A percentile compares a stretch with the other conserved stretches of the same genome.
These are phyloP conservation scores for Drosophila tani DNA, from an alignment of 1,140 invertebrate species.

Conservation along the genomic window DNA sequence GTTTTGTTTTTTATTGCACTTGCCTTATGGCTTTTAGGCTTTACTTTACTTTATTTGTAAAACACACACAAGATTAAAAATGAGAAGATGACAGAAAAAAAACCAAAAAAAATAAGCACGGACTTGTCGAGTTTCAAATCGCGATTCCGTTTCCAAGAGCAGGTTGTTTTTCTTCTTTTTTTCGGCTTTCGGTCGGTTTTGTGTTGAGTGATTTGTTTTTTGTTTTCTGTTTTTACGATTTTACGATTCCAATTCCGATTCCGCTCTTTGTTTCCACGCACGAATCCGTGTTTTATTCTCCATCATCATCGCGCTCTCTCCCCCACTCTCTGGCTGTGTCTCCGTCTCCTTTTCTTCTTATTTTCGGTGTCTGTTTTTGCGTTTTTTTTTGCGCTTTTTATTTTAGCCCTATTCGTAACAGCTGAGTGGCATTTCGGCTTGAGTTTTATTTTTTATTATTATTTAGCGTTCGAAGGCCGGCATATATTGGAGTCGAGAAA, in stretches of 20 bases:
- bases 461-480: constrained; percentile 18
- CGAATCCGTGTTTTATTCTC: constrained; percentile 36
- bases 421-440: constrained; percentile 38
- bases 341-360: not conserved
- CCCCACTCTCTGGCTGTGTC: not conserved
- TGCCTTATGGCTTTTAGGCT: constrained; percentile 43
- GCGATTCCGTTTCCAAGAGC: constrained; percentile 27
- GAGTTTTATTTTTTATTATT: constrained; percentile 6
- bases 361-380: constrained; percentile 20
- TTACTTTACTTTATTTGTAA: constrained; percentile 26
- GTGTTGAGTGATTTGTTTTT: constrained; percentile 13
- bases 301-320: constrained; percentile 10
- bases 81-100: not conserved
- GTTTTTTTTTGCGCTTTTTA: constrained; percentile 33
- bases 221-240: constrained; percentile 31
- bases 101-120: constrained; percentile 15
- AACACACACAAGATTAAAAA: constrained; percentile 53
- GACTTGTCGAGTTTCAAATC: constrained; percentile 6
- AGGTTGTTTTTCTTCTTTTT: constrained; percentile 30
- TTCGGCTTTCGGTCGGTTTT: not conserved
- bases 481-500: constrained; percentile 18
- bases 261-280: constrained; percentile 37
- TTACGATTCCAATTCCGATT: constrained; percentile 35
- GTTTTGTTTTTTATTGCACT: constrained; percentile 70
- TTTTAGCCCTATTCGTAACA: constrained; percentile 41